Conservation (phyloP, 1,140 invertebrate genomes). For the Globodera ellingtonae region DNA sequence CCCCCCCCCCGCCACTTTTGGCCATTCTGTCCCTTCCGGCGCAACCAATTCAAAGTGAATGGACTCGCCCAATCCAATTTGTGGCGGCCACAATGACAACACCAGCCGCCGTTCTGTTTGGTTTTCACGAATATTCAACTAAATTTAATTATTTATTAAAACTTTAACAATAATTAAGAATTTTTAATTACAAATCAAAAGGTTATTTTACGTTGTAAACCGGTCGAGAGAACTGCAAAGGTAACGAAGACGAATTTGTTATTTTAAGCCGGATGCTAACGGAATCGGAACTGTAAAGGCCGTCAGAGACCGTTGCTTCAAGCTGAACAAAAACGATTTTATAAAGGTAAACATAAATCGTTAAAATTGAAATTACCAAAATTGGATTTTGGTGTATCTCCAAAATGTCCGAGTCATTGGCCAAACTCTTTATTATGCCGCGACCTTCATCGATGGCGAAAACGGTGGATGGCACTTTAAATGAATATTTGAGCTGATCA, state of each 20-base stretch:
- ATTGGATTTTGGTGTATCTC: slow-evolving; percentile 26
- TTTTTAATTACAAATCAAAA: too few relatives aligned
- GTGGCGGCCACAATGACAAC: slow-evolving; percentile 31
- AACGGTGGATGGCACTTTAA: not conserved
- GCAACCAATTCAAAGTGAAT: slow-evolving; percentile 42
- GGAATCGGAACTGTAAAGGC: slow-evolving; percentile 42
- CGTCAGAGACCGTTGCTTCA: slow-evolving; percentile 50
- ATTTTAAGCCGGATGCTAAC: slow-evolving; percentile 38
- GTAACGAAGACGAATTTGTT: not conserved
- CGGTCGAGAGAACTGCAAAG: slow-evolving; percentile 34
- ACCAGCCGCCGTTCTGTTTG: slow-evolving; percentile 32
- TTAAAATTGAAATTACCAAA: slow-evolving; percentile 21
- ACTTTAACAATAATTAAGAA: too few relatives aligned
- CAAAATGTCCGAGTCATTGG: not conserved
- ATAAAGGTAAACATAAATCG: too few relatives aligned
- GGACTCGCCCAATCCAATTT: slow-evolving; percentile 30
- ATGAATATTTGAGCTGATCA: too few relatives aligned
- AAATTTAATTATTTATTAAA: too few relatives aligned
- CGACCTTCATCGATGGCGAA: not conserved
- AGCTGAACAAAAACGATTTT: slow-evolving; percentile 7
- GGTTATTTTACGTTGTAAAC: slow-evolving; percentile 19
- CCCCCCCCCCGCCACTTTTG: not conserved
- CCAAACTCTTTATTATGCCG: not conserved
- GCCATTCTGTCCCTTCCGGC: not conserved
- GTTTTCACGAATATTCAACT: slow-evolving; percentile 41